Evolutionary conservation across 2,113 vertebrate species (phyloP), one percentile per base, ranked within the genome.

Genomic region (Festucalex cinctus): DNA sequence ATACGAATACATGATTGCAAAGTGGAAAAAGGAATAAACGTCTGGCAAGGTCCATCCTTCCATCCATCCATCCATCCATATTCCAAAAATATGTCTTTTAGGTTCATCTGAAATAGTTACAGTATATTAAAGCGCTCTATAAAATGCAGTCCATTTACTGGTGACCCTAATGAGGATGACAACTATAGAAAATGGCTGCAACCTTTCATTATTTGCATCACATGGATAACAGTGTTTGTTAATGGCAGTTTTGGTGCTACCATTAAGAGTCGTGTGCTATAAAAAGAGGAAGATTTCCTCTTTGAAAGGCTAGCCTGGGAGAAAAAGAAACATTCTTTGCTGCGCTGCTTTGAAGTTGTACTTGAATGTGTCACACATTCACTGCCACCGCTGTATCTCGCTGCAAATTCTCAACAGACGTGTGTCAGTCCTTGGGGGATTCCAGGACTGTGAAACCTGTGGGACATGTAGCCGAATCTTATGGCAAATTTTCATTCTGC

Each of bases 401-500:
- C 24, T 26, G 13, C 49, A 69, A 67, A 57, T 67, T 69, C 75
- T 77, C 73, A 48, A 41, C 53, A 76, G 53, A 54, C 22, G 12
- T 54, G 53, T 14, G 62, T 74, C 59, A 78, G 3, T 53, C 39
- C 13, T 65, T 63, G 24, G 39, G 74, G 49, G 75, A 65, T 70
- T 81, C 61, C 37, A 64, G 36, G 60, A 58, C 32, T 66, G 22
- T 3, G 24, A 62, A 58, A 65, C 61, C 64, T 14, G 57, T 70
- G 43, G 74, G 70, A 73, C 73, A 63, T 76, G 28, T 67, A 68
- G 62, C 36, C 39, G 73, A 46, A 19, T 19, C 46, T 20, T 48
- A 5, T 3, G 16, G 43, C 14, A 44, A 17, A 36, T 54, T 54
- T 22, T 75, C 49, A 65, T 41, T 78, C 54, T 53, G 24, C 35